phyloP scores from a whole-genome alignment of 1,140 invertebrate genomes.

The Metaphire vulgaris region DNA sequence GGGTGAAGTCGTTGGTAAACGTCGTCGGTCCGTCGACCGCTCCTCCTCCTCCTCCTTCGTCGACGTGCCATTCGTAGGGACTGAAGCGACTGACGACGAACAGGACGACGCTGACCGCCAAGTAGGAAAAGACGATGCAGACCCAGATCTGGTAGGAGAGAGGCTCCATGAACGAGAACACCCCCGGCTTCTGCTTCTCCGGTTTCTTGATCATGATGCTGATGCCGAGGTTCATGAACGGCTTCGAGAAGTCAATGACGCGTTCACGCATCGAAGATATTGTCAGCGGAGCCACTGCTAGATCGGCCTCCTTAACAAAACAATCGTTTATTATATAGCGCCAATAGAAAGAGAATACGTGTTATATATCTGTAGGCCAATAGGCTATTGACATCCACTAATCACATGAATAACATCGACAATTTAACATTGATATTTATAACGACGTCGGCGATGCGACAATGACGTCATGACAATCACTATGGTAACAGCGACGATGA shows the following conservation, averaged over 20 bases:
- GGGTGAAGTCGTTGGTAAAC: slow-evolving; percentile 87
- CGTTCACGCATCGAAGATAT: slow-evolving; percentile 45
- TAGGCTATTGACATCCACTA: background rate
- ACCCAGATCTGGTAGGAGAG: slow-evolving; percentile 94
- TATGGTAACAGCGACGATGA: too few relatives aligned
- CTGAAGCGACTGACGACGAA: slow-evolving; percentile 89
- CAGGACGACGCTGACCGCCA: slow-evolving; percentile 82
- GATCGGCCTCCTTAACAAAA: slow-evolving; percentile 42
- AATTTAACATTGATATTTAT: too few relatives aligned
- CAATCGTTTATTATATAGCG: too few relatives aligned
- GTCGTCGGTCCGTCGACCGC: slow-evolving; percentile 52
- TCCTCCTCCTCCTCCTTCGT: slow-evolving; percentile 41
- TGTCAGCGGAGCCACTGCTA: slow-evolving; percentile 46
- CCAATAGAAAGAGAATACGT: background rate
- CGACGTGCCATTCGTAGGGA: slow-evolving; percentile 82
- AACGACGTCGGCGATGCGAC: too few relatives aligned
- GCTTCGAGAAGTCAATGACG: slow-evolving; percentile 50
- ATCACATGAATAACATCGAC: background rate
- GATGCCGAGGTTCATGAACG: slow-evolving; percentile 49
- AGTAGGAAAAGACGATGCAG: slow-evolving; percentile 73
- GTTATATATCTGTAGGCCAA: background rate
- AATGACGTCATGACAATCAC: too few relatives aligned
- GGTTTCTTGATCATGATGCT: slow-evolving; percentile 52
- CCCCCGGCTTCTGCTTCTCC: slow-evolving; percentile 58
- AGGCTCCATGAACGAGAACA: slow-evolving; percentile 95